phyloP scores from a whole-genome alignment of 1,140 invertebrate species.

The Hycleus cichorii region DNA sequence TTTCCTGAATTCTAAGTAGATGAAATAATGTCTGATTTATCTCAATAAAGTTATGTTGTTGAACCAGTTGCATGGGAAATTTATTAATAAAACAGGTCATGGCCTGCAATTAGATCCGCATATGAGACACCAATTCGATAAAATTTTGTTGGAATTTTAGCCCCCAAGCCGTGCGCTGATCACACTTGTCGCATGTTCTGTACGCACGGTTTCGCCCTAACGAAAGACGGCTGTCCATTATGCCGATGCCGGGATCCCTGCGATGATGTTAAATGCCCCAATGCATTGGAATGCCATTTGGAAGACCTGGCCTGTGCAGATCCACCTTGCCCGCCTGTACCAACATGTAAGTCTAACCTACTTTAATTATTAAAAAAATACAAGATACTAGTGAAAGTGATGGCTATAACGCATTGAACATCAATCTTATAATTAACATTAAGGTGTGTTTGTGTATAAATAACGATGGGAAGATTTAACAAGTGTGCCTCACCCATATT shows the following conservation, averaged over 20 bases:
- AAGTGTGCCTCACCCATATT: neutral
- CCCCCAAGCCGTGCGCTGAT: slow-evolving; percentile 60
- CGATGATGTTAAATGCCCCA: slow-evolving; percentile 63
- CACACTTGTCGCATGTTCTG: slow-evolving; percentile 84
- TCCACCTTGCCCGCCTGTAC: slow-evolving; percentile 73
- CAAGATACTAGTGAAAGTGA: slow-evolving; percentile 9
- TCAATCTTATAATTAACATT: neutral
- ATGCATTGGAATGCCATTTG: slow-evolving; percentile 64
- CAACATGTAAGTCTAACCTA: slow-evolving; percentile 58
- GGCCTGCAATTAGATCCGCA: no score
- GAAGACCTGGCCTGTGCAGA: slow-evolving; percentile 68
- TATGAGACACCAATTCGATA: no score
- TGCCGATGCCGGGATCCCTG: slow-evolving; percentile 79
- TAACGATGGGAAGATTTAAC: slow-evolving; percentile 1
- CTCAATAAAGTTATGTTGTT: no score
- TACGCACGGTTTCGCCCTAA: slow-evolving; percentile 70
- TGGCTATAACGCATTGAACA: neutral
- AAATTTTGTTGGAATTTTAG: slow-evolving; percentile 26
- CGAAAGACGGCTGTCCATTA: slow-evolving; percentile 63
- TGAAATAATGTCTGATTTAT: no score
- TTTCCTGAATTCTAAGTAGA: no score
- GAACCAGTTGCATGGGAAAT: no score
- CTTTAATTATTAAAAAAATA: slow-evolving; percentile 1
- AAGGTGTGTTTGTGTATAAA: slow-evolving; percentile 4
- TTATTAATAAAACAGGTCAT: no score